phyloP scores from a whole-genome alignment of 2,888 invertebrate genomes.

The Caenorhabditis sp. region DNA sequence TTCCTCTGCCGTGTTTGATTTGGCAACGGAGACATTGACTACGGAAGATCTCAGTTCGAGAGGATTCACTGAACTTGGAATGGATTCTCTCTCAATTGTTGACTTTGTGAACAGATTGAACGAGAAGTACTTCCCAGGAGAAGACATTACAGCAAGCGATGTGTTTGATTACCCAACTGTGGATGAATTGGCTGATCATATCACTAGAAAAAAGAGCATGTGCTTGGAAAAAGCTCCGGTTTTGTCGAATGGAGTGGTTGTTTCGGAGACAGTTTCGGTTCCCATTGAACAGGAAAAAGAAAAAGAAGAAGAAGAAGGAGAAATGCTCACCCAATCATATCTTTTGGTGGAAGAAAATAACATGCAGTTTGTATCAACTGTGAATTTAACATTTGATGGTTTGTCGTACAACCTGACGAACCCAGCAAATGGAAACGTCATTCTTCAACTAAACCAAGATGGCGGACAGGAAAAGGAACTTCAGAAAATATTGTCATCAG shows the following conservation, averaged over 20 bases:
- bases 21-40: constrained; percentile 59
- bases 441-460: constrained; percentile 21
- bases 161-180: constrained; percentile 73
- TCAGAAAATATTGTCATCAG: neutral
- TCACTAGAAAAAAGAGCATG: constrained; percentile 49
- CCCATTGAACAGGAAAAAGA: neutral
- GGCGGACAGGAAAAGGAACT: constrained; percentile 31
- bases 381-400: neutral
- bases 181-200: constrained; percentile 63
- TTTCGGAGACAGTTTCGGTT: too few species aligned
- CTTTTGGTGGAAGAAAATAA: constrained; percentile 14
- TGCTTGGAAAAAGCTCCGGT: constrained; percentile 4
- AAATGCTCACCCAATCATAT: constrained; percentile 26
- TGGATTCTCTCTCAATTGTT: constrained; percentile 78
- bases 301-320: neutral
- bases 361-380: neutral
- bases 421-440: neutral
- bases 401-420: neutral
- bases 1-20: constrained; percentile 45
- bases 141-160: constrained; percentile 69
- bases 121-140: constrained; percentile 62
- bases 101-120: constrained; percentile 77
- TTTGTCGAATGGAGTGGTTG: neutral
- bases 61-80: constrained; percentile 77
- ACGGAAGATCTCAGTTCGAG: constrained; percentile 49